phyloP scores from a whole-genome alignment of 2,888 invertebrate genomes.

The Drosophila paramelanica region DNA sequence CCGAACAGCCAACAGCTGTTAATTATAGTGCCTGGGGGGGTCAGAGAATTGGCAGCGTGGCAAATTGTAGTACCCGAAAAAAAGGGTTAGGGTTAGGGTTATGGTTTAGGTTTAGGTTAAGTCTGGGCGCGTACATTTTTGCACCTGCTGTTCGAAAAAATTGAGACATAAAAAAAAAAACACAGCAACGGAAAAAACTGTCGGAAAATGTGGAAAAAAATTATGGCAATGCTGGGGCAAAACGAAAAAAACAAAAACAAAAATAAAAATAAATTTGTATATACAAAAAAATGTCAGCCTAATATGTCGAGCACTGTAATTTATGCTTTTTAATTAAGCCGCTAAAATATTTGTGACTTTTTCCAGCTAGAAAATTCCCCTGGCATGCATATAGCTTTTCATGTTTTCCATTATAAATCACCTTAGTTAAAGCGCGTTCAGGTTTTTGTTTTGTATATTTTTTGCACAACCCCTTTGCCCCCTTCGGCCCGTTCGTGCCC shows the following conservation, averaged over 20 bases:
- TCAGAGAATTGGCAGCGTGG: constrained; percentile 61
- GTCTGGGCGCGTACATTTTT: constrained; percentile 57
- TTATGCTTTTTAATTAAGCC: constrained; percentile 74
- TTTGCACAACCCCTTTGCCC: constrained; percentile 7
- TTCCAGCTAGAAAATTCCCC: constrained; percentile 30
- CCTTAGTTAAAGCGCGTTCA: constrained; percentile 50
- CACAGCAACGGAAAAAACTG: constrained; percentile 30
- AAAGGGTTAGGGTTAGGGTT: constrained; percentile 54
- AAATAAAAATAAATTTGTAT: background rate
- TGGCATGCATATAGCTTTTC: constrained; percentile 42
- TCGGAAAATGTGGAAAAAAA: constrained; percentile 49
- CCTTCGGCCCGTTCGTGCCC: constrained; percentile 1
- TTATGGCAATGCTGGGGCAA: constrained; percentile 6
- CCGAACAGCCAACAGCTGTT: constrained; percentile 69
- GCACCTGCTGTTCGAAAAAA: constrained; percentile 73
- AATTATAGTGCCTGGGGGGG: constrained; percentile 68
- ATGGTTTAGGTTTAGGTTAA: constrained; percentile 30
- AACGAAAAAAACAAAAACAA: background rate
- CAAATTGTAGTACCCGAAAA: constrained; percentile 57
- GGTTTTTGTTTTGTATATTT: constrained; percentile 36
- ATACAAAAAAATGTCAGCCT: constrained; percentile 62
- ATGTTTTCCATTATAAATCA: constrained; percentile 55
- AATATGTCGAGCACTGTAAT: constrained; percentile 67
- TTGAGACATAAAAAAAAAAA: constrained; percentile 68
- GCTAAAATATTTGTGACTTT: constrained; percentile 58